Base-by-base conservation (phyloP, 1,140 invertebrate species). In the Lethrus apterus region DNA sequence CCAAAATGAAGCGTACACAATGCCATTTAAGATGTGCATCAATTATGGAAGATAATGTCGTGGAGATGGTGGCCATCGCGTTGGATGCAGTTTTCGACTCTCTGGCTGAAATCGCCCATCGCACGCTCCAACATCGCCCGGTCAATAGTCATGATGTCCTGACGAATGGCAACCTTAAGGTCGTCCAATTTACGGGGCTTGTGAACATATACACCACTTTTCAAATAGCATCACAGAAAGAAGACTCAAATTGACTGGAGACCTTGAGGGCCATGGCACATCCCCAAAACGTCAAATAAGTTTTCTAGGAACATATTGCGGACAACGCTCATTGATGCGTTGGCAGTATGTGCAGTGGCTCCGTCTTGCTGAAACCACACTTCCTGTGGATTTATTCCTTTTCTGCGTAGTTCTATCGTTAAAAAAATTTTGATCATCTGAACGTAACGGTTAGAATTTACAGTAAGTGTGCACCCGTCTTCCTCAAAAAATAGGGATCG, bases 191-290 rank as follows among this genome's bases (percentile, higher is more conserved):
- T 55, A 18, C 52, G 24, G 19, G 18, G 21, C 17, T 45, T 45
- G 29, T 45, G 11, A n/a, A 2, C 23, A 21, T 66, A 66, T 11
- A 63, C 54, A 41, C 48, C 32, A 40, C 59, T 53, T 53, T 65
- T 67, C 2, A 68, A 38, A 40, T 55, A 60, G n/a, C 57, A 65
- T 63, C 61, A 65, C 40, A 66, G 55, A 54, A 66, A 67, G 57
- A 64, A 69, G 55, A 70, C 66, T 41, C 64, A 45, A 26, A 57
- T 57, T 30, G 56, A 66, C 67, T 4, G 66, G 66, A 14, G 58
- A 70, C 29, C 60, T 42, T 47, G 42, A 66, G 48, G 47, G 63
- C 66, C 68, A 66, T 68, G 33, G 30, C 13, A 49, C 67, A 54
- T 34, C 57, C 53, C 41, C 62, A 63, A 52, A 55, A 57, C 42